These are phyloP conservation scores for Montipora capitata DNA, from an alignment of 92 coral and sea anemone species.

Conservation along the genomic window DNA sequence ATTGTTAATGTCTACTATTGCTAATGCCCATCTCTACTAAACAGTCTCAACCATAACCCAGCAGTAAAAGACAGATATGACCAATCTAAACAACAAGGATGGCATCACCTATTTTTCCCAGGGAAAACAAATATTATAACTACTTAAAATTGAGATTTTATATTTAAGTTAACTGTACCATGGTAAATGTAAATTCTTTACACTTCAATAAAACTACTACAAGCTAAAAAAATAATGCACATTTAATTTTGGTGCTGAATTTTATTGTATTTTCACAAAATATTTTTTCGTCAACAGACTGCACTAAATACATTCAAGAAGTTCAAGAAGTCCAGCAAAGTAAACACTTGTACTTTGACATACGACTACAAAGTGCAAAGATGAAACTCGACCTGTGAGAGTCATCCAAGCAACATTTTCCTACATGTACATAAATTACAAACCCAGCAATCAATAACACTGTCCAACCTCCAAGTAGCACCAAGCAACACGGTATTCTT, in stretches of 20 bases:
- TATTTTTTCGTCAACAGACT: no score
- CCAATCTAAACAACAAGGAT: constrained; percentile 14
- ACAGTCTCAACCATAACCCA: constrained; percentile 53
- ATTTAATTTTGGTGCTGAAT: background rate
- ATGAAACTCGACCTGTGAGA: constrained; percentile 39
- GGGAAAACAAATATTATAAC: constrained; percentile 27
- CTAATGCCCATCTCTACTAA: constrained; percentile 48
- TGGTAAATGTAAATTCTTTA: constrained; percentile 42
- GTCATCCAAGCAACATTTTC: constrained; percentile 30
- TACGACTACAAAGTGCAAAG: constrained; percentile 50
- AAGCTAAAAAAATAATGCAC: constrained; percentile 48
- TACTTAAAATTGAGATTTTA: constrained; percentile 15
- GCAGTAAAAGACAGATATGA: constrained; percentile 43
- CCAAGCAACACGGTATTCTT: constrained; percentile 61
- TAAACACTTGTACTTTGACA: background rate
- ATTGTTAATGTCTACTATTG: constrained; percentile 53
- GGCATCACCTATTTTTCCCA: constrained; percentile 34
- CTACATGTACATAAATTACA: constrained; percentile 32
- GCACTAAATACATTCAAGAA: no score
- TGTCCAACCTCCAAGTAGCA: constrained; percentile 68
- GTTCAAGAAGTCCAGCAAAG: background rate
- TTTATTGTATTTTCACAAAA: no score
- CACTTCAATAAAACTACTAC: constrained; percentile 60
- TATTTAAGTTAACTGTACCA: constrained; percentile 54
- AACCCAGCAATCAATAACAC: constrained; percentile 51